A percentile compares a stretch with the other conserved stretches of the same genome.
phyloP scores from a whole-genome alignment of 2,113 vertebrate genomes.

The Pteropus alecto region DNA sequence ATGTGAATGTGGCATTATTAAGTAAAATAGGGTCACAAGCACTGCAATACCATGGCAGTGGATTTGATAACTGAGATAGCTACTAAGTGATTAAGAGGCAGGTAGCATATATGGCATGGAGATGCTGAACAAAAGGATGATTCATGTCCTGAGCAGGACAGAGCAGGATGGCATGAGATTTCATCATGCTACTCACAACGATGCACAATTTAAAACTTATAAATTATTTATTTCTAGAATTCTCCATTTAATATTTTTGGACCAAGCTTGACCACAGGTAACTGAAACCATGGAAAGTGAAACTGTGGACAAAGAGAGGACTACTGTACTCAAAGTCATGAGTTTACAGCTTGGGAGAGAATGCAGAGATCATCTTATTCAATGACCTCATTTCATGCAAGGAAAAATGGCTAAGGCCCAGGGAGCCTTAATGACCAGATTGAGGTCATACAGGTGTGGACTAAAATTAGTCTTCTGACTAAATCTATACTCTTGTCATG shows the following conservation, averaged over 20 bases:
- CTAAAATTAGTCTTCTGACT: not conserved
- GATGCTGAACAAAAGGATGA: too few species aligned
- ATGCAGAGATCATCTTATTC: not conserved
- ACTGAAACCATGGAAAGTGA: not conserved
- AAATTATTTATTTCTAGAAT: not conserved
- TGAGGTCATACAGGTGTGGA: not conserved
- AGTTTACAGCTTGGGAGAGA: not conserved
- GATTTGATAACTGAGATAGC: too few species aligned
- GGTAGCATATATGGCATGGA: too few species aligned
- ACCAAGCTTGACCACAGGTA: not conserved
- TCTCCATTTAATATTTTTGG: too few species aligned
- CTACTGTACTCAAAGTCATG: not conserved
- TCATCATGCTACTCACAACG: too few species aligned
- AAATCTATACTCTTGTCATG: not conserved
- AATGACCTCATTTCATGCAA: not conserved
- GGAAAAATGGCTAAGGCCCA: not conserved
- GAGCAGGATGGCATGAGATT: too few species aligned
- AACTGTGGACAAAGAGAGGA: not conserved
- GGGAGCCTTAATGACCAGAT: not conserved
- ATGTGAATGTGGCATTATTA: too few species aligned
- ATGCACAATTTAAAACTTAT: not conserved
- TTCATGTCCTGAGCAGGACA: too few species aligned
- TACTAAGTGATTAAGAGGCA: too few species aligned
- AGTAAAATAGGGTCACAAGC: too few species aligned
- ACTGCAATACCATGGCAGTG: too few species aligned